Evolutionary conservation across 1,140 invertebrate genomes (phyloP).

Genomic region (Zaprionus africanus): DNA sequence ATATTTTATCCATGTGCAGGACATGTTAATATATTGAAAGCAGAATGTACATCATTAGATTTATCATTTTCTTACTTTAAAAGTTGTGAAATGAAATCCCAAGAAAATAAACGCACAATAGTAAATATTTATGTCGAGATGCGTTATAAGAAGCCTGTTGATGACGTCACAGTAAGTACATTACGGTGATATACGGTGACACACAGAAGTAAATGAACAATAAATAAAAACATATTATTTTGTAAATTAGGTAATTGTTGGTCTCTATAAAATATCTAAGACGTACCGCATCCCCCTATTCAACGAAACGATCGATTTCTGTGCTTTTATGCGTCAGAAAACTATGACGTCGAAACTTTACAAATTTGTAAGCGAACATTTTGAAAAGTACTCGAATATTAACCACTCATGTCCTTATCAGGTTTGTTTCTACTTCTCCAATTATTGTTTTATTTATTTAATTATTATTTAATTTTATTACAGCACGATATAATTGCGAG

Average conservation of each 20-base stretch:
- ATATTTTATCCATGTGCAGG: background rate
- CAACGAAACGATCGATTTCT: slow-evolving; percentile 50
- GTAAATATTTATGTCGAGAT: slow-evolving; percentile 33
- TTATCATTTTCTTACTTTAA: slow-evolving; percentile 26
- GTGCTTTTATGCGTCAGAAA: slow-evolving; percentile 6
- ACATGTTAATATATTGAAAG: background rate
- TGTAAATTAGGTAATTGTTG: slow-evolving; percentile 3
- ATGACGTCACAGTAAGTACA: slow-evolving; percentile 48
- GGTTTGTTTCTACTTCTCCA: background rate
- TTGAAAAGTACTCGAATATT: background rate
- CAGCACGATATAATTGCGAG: slow-evolving; percentile 50
- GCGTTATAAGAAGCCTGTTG: slow-evolving; percentile 34
- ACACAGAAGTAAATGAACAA: background rate
- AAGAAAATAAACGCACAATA: slow-evolving; percentile 4
- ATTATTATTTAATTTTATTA: slow-evolving; percentile 6
- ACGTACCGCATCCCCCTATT: slow-evolving; percentile 31
- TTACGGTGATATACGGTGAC: background rate
- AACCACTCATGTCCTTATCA: slow-evolving; percentile 2
- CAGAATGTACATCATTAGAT: slow-evolving; percentile 35
- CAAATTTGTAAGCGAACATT: background rate
- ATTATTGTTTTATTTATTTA: background rate
- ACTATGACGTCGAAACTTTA: background rate
- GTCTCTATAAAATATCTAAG: slow-evolving; percentile 17
- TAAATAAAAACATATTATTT: background rate
- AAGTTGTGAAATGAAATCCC: slow-evolving; percentile 30